A percentile compares a stretch with the other conserved stretches of the same genome.
These are phyloP conservation scores for Rhodophaea formosa DNA, from an alignment of 2,888 invertebrate species.

Conservation along the genomic window DNA sequence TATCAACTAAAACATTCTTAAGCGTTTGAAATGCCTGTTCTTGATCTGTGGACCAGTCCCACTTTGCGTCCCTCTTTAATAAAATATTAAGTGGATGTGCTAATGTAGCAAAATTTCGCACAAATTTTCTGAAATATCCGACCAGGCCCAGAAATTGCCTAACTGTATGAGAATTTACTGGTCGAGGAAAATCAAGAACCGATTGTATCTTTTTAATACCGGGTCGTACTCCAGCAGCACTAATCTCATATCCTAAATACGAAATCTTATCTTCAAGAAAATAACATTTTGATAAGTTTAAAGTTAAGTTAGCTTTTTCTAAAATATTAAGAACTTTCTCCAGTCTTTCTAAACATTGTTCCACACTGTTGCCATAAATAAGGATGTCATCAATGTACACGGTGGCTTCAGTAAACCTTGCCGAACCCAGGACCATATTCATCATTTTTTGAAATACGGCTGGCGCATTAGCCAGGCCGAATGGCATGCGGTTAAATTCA, in stretches of 20 bases:
- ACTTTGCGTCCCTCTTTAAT: not conserved
- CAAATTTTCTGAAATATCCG: slow-evolving; percentile 28
- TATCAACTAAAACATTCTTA: slow-evolving; percentile 8
- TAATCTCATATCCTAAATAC: not conserved
- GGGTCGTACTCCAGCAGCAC: not conserved
- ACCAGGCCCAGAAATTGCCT: slow-evolving; percentile 37
- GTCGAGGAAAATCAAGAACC: slow-evolving; percentile 34
- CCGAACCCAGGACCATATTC: slow-evolving; percentile 16
- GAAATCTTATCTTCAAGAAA: not conserved
- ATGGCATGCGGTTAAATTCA: no score
- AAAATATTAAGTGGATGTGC: slow-evolving; percentile 20
- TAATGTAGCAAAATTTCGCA: slow-evolving; percentile 27
- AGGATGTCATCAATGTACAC: slow-evolving; percentile 21
- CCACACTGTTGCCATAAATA: slow-evolving; percentile 9
- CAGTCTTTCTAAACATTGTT: slow-evolving; percentile 18
- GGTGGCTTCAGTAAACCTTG: slow-evolving; percentile 13
- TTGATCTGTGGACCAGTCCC: not conserved
- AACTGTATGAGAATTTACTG: slow-evolving; percentile 32
- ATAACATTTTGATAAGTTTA: not conserved
- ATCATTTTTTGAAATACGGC: no score
- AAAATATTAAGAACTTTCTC: not conserved
- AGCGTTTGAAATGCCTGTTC: not conserved
- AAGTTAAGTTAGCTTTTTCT: not conserved
- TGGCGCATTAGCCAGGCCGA: no score
- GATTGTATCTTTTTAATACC: slow-evolving; percentile 11